Evolutionary conservation across 2,888 invertebrate species (phyloP), one percentile per base, ranked within the genome.

Genomic region (Athalia rosae): DNA sequence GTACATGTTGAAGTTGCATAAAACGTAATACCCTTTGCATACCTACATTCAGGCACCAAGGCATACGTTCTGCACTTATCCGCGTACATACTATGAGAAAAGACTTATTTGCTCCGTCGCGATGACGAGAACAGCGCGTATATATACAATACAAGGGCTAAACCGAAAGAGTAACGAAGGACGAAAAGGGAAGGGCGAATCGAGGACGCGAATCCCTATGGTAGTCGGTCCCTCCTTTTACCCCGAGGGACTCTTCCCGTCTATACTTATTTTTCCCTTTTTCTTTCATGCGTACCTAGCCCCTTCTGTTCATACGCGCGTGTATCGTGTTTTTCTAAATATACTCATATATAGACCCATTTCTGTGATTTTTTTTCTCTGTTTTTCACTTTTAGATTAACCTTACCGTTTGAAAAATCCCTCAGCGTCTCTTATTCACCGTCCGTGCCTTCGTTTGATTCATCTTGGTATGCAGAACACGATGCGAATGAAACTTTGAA

Each of bases 111-210:
- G n/a, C 11, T 53, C 50, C 53, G 28, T 41, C 67, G 28, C 45
- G 53, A 67, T 53, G 67, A 67, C 67, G 53, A 67, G 43, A 15
- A 53, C 53, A 67, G 48, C 50, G 67, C 53, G 53, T 8, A 53
- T 53, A n/a, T 8, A 53, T 48, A 66, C 53, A 67, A 13, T 53
- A 53, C 67, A 53, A 67, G 67, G 50, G 67, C 15, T 9, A 67
- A 67, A 67, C 28, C 67, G 15, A 67, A 67, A 67, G 67, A 67
- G 41, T 67, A 50, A 13, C n/a, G 48, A 53, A 67, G 67, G 45
- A 67, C 50, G 67, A 9, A 53, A 28, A 28, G 28, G 28, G 28
- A 28, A 67, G 67, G 53, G 15, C 67, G 67, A 67, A 28, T 8
- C 9, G 28, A 43, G 45, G 48, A 48, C 13, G 48, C 45, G 7